Evolutionary conservation across 2,797 vertebrate species (phyloP), one percentile per base, ranked within the genome.

Genomic region (Hypotaenidia philippensis): DNA sequence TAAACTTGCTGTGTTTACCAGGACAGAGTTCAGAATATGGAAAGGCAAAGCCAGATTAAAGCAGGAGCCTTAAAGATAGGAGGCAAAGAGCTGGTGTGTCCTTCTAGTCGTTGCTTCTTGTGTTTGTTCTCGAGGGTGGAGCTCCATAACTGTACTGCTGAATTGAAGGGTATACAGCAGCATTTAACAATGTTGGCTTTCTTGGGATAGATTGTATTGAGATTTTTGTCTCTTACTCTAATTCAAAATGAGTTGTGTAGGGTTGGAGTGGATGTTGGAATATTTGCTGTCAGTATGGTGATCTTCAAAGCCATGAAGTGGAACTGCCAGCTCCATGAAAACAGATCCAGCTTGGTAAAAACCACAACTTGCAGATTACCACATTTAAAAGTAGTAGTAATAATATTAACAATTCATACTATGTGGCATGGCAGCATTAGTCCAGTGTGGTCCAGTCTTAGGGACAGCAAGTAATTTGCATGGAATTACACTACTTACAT

Each of bases 71-170:
- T 34, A 40, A 64, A 44, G 65, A 22, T 25, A 77, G 18, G 57
- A 56, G 31, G 47, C 61, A 78, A 22, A 38, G 72, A 44, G 53
- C 57, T 85, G 36, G 2, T 89, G 80, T 86, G 72, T 86, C 53
- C 25, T 50, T 89, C 57, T 34, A 31, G 57, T 49, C 0, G 0
- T 69, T 64, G 38, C 70, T 91, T 65, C 74, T 76, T n/a, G 38
- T 88, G 40, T 94, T 95, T 94, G 83, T 56, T 84, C 77, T 89
- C 27, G 38, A 11, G 82, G 90, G 79, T 87, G 93, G 86, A 80
- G 90, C 55, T 77, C 75, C 21, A 2, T 38, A 44, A 72, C 17
- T 72, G 44, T 38, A 21, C 50, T 44, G 56, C 64, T 64, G 60
- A 34, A 59, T 4, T 60, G 29, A 50, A 80, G 59, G 68, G 15